Percentiles rank a stretch among this genome's conserved stretches.
Evolutionary conservation across 2,113 vertebrate genomes (phyloP).

Genomic region (Danionella cerebrum): DNA sequence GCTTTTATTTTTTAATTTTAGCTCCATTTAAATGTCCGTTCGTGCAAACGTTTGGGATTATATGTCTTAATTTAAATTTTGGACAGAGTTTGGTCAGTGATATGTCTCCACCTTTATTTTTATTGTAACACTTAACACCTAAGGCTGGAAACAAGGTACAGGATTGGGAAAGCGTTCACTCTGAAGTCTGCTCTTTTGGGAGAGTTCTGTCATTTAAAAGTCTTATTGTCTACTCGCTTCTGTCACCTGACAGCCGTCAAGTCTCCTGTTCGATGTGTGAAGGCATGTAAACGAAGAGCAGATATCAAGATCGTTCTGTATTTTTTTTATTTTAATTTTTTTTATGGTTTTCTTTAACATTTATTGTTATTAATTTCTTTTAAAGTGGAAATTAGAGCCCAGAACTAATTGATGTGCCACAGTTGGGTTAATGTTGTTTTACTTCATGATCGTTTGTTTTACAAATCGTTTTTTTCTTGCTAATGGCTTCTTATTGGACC

Average conservation of each 20-base stretch:
- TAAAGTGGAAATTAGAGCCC: background rate
- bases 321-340: slow-evolving; percentile 26
- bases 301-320: background rate
- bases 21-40: background rate
- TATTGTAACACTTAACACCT: slow-evolving; percentile 2
- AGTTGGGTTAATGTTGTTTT: too few relatives aligned
- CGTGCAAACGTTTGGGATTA: slow-evolving; percentile 13
- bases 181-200: slow-evolving; percentile 26
- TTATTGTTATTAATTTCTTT: too few relatives aligned
- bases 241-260: slow-evolving; percentile 2
- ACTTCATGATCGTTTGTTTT: too few relatives aligned
- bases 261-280: background rate
- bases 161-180: background rate
- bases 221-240: slow-evolving; percentile 30
- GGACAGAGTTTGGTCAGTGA: slow-evolving; percentile 12
- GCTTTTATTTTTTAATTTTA: slow-evolving; percentile 8
- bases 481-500: background rate
- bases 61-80: slow-evolving; percentile 39
- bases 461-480: slow-evolving; percentile 15
- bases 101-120: background rate
- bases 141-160: slow-evolving; percentile 13
- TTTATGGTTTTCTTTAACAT: too few relatives aligned
- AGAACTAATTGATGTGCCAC: slow-evolving; percentile 15
- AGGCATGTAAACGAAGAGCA: background rate
- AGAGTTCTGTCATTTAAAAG: slow-evolving; percentile 22